Evolutionary conservation across 2,888 invertebrate species (phyloP), one percentile per base, ranked within the genome.

Genomic region (Lysandra bellargus): DNA sequence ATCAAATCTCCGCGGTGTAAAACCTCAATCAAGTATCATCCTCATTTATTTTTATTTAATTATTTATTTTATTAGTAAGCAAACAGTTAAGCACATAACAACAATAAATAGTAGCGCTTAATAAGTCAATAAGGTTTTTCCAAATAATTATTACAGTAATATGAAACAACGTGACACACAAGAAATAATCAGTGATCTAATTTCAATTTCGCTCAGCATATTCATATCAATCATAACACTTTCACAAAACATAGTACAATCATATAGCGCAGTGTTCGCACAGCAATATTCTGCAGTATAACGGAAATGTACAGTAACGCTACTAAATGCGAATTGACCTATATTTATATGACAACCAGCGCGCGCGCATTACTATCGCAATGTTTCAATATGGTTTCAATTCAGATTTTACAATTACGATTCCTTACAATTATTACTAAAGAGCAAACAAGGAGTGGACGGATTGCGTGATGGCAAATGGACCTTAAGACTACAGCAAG

Each of bases 251-350:
- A n/a, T 61, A 23, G 23, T 23, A 64, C 23, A 30, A 64, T 30
- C 3, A 64, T 64, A n/a, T n/a, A 61, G 61, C 57, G 57, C 57
- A 23, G 0, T 61, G 12, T 64, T 64, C 12, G 30, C 64, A 64
- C 30, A 64, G 30, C 64, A 23, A 69, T 69, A 33, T 33, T 69
- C 69, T 69, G 69, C 69, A 69, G 69, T 69, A 33, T 33, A 69
- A 69, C 69, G 69, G 69, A 69, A 69, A 69, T 23, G 14, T 14
- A 33, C 69, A 33, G 30, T 69, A 69, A 33, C 69, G 69, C 12
- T 69, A 69, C 69, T 69, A 69, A 69, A 69, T 69, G 69, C 69
- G 33, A 69, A 69, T 69, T 69, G 69, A 69, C 69, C 69, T 69
- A 69, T 49, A 49, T 49, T 49, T 49, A 49, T 69, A 33, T 69